A percentile compares a stretch with the other conserved stretches of the same genome.
These are phyloP conservation scores for Aplidium turbinatum DNA, from an alignment of 23 tunicate species.

Conservation along the genomic window DNA sequence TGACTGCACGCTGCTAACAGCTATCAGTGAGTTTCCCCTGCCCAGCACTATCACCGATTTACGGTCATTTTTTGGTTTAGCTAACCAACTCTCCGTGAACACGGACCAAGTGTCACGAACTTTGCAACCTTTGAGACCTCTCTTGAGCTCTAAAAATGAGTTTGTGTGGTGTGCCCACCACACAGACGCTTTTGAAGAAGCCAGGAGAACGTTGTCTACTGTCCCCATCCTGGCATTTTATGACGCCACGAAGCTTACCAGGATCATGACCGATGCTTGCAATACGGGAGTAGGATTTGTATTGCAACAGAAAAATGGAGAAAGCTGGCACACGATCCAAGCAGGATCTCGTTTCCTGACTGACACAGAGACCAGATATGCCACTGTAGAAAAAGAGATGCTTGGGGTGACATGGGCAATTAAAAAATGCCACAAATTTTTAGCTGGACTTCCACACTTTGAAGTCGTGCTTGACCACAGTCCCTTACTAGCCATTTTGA, in stretches of 20 bases:
- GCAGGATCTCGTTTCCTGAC: slow-evolving; percentile 6
- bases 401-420: slow-evolving; percentile 19
- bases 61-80: slow-evolving; percentile 23
- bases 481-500: slow-evolving; percentile 7
- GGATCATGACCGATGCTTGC: slow-evolving; percentile 11
- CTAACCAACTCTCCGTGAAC: slow-evolving; percentile 1
- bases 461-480: slow-evolving; percentile 2
- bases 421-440: slow-evolving; percentile 15
- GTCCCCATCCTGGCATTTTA: background rate
- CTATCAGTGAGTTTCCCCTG: slow-evolving; percentile 13
- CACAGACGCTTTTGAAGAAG: background rate
- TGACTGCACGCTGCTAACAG: background rate
- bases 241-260: slow-evolving; percentile 13
- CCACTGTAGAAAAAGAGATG: slow-evolving; percentile 3
- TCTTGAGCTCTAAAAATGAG: slow-evolving; percentile 17
- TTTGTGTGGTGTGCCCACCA: slow-evolving; percentile 1
- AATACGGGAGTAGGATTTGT: slow-evolving; percentile 6
- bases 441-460: background rate
- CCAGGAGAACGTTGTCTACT: background rate
- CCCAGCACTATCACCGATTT: slow-evolving; percentile 8
- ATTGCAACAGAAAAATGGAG: slow-evolving; percentile 18
- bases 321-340: slow-evolving; percentile 12
- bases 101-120: background rate
- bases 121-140: slow-evolving; percentile 30
- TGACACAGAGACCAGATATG: slow-evolving; percentile 7